Conservation (phyloP, 1,140 invertebrate species). For the Pogonognathellus flavescens region DNA sequence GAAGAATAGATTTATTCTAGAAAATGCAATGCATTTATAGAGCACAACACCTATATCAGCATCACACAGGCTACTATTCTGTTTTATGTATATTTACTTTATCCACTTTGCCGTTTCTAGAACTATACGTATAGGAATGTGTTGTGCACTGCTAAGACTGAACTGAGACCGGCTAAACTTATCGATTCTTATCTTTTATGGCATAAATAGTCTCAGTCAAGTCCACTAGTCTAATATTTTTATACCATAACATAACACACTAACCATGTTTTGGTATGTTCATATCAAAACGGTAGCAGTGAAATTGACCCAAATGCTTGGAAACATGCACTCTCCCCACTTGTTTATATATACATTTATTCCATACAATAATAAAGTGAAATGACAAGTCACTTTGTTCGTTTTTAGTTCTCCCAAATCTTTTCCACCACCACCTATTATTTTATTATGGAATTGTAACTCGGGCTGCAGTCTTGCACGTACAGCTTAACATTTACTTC, state of each 20-base stretch:
- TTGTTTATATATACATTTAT: slow-evolving; percentile 39
- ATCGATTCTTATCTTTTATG: slow-evolving; percentile 47
- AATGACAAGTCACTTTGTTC: slow-evolving; percentile 32
- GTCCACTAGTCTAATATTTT: slow-evolving; percentile 36
- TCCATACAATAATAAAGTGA: slow-evolving; percentile 18
- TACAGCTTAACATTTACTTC: background rate
- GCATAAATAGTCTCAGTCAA: slow-evolving; percentile 41
- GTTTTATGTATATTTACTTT: background rate
- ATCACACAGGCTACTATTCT: background rate
- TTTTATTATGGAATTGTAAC: slow-evolving; percentile 9
- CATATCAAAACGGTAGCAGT: slow-evolving; percentile 14
- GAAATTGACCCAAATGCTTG: slow-evolving; percentile 40
- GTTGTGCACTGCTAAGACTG: background rate
- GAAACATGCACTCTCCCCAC: slow-evolving; percentile 38
- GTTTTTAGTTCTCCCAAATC: slow-evolving; percentile 3
- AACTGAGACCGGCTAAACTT: slow-evolving; percentile 20
- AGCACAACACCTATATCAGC: background rate
- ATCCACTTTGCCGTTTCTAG: background rate
- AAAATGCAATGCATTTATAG: background rate
- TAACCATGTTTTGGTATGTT: slow-evolving; percentile 27
- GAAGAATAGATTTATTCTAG: background rate
- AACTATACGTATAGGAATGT: no score
- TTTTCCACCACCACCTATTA: slow-evolving; percentile 12
- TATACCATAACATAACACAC: slow-evolving; percentile 25
- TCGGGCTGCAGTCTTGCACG: background rate